Percentiles rank a stretch among this genome's conserved stretches.
phyloP scores from a whole-genome alignment of 2,888 invertebrate species.

The Scelioninae gen. 1 region DNA sequence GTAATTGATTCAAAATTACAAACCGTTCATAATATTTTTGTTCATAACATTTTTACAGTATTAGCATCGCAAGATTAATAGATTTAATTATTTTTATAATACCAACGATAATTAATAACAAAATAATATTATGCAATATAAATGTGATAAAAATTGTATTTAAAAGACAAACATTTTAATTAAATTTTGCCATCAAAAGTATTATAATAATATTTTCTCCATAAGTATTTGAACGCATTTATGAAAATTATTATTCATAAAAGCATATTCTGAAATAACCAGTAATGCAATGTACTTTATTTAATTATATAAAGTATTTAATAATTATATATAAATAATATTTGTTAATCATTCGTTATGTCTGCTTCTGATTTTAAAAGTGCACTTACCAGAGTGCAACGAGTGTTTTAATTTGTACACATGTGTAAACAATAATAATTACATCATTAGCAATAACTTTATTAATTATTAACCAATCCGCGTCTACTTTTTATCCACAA shows the following conservation, averaged over 20 bases:
- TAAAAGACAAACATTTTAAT: conserved; percentile 38
- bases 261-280: conserved; percentile 38
- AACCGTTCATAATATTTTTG: too few relatives aligned
- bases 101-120: neutral
- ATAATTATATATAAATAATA: conserved; percentile 54
- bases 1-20: neutral
- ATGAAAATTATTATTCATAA: conserved; percentile 33
- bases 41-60: neutral
- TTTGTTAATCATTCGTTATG: conserved; percentile 43
- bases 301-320: conserved; percentile 44
- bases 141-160: conserved; percentile 30
- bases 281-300: conserved; percentile 32
- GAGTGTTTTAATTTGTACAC: conserved; percentile 32
- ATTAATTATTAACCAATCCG: conserved; percentile 35
- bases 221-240: conserved; percentile 31
- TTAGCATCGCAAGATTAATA: neutral
- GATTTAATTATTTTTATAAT: neutral
- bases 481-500: conserved; percentile 14
- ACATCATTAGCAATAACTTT: conserved; percentile 53
- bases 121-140: conserved; percentile 20
- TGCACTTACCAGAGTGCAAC: neutral
- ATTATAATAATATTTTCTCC: conserved; percentile 33
- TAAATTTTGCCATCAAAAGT: conserved; percentile 50
- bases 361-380: conserved; percentile 40
- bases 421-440: conserved; percentile 48